Conservation (phyloP, 2,797 vertebrate genomes). For the Falco peregrinus region DNA sequence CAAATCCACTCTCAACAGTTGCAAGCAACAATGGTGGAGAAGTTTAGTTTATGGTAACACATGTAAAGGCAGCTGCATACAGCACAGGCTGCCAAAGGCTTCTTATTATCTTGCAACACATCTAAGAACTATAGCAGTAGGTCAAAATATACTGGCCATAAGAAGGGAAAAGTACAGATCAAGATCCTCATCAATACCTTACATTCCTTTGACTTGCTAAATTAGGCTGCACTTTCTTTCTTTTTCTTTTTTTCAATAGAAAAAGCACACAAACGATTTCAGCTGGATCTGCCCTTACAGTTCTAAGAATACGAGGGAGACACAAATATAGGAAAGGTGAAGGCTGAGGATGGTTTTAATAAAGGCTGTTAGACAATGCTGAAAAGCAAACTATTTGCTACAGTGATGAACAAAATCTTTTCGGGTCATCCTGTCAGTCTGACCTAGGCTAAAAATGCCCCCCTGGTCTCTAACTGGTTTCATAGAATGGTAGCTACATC, state of each 20-base stretch:
- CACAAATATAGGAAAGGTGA: neutral
- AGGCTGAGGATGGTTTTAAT: neutral
- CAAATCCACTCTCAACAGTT: neutral
- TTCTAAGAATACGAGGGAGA: neutral
- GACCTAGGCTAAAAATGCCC: neutral
- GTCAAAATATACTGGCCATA: neutral
- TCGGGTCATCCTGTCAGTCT: neutral
- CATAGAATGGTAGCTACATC: neutral
- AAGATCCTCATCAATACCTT: neutral
- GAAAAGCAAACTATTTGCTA: neutral
- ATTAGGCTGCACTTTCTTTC: neutral
- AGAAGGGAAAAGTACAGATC: neutral
- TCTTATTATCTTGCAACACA: neutral
- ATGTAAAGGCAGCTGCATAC: neutral
- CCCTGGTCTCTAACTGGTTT: neutral
- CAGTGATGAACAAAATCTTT: neutral
- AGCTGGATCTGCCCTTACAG: neutral
- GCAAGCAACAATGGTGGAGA: neutral
- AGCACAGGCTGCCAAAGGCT: neutral
- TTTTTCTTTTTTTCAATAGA: neutral
- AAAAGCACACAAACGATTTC: neutral
- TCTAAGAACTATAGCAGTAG: neutral
- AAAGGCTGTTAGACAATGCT: neutral
- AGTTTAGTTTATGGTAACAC: neutral
- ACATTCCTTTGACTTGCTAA: neutral